Base-by-base conservation (phyloP, 2,888 invertebrate species). In the Lapara coniferarum region DNA sequence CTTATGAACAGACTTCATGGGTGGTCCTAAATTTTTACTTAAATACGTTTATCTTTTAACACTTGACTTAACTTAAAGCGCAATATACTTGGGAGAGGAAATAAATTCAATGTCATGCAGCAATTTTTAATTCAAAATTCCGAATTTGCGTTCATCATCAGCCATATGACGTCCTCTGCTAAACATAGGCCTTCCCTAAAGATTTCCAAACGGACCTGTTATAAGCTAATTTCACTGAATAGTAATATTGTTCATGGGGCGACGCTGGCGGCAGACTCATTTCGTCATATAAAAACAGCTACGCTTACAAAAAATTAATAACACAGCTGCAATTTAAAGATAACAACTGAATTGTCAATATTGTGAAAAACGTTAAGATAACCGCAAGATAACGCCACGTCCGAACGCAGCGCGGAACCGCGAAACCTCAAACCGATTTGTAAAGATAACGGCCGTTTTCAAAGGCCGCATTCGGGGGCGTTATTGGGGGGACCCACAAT, bases 351-450 rank as follows among this genome's bases (percentile, higher is more conserved):
- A n/a, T 59, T 46, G 16, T 10, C 59, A 63, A 19, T 19, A 46
- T 63, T 63, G 46, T 46, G 59, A 46, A 30, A 57, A 30, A 25
- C 13, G 10, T 19, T 4, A 3, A 57, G 10, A 63, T 46, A 63
- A 63, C 46, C 59, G 19, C 59, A 63, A 63, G 10, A 58, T n/a
- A 59, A 46, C 10, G 44, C 44, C 14, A 37, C 12, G 59, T 46
- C 44, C 16, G 46, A 63, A 46, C 46, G 59, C 46, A 63, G 12
- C 12, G 12, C 59, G 46, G 46, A 63, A 49, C 59, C 59, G 59
- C 59, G 44, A 63, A 63, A 58, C 57, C 57, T 58, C 57, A 58
- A 58, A 37, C 12, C 19, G 63, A 63, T 63, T 63, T 63, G 63
- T 63, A 63, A 37, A 49, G 63, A 63, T 63, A 63, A 63, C 63